These are phyloP conservation scores for Erythrocercus mccallii DNA, from an alignment of 2,113 vertebrate genomes.

Conservation along the genomic window DNA sequence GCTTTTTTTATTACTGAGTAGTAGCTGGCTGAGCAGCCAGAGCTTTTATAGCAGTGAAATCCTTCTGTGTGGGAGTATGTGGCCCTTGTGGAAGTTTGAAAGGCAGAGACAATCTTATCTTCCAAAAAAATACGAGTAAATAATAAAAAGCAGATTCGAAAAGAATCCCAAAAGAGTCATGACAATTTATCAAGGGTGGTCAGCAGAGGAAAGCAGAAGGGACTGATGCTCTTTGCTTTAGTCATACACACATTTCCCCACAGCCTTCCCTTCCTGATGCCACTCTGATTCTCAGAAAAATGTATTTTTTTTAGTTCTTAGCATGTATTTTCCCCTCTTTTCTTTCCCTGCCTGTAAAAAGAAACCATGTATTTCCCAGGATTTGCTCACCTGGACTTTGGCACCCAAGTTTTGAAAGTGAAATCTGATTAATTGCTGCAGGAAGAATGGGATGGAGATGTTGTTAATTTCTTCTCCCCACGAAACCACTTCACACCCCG, in stretches of 20 bases:
- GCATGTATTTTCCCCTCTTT: background rate
- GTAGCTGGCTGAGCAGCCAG: background rate
- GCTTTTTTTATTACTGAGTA: background rate
- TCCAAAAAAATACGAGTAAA: background rate
- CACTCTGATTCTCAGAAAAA: background rate
- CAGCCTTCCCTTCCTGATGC: background rate
- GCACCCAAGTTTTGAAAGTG: background rate
- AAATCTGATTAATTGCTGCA: background rate
- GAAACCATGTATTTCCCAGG: background rate
- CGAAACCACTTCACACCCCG: background rate
- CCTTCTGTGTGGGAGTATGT: background rate
- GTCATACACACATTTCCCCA: background rate
- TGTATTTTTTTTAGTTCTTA: fast-evolving
- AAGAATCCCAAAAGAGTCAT: background rate
- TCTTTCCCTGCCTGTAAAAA: background rate
- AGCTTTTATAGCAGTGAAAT: background rate
- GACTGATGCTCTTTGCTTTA: background rate
- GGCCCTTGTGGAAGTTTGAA: background rate
- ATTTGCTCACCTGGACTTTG: background rate
- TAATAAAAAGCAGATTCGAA: background rate
- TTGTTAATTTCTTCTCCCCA: background rate
- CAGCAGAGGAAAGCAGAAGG: background rate
- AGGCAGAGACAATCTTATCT: background rate
- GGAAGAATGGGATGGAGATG: background rate
- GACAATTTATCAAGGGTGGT: background rate